Evolutionary conservation across 2,113 vertebrate genomes (phyloP), one percentile per base, ranked within the genome.

Genomic region (Lanius collurio): DNA sequence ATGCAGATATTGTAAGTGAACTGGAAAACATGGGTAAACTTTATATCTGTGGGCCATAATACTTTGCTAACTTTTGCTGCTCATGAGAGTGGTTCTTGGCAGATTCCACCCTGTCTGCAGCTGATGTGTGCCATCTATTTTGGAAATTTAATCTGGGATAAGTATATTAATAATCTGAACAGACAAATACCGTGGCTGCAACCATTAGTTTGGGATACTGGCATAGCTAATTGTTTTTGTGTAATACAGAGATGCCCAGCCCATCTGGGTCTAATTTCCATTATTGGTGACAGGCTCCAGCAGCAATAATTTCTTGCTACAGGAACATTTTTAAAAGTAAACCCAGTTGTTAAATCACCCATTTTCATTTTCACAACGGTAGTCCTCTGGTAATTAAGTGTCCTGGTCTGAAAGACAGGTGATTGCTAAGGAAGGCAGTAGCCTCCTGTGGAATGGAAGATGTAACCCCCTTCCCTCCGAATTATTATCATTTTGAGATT

Each of bases 81-180:
- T 69, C 23, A 20, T 65, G 62, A 69, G 42, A 94, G 79, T 57
- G 85, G 65, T 86, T 95, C 79, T 89, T 91, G 50, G 24, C 35
- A 83, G 87, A 73, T 88, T 95, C 82, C 64, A 88, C 90, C 76
- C 80, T 93, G 69, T 93, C 85, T 96, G 74, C 69, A 83, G 95
- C 33, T 93, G 86, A 74, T 0, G 1, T 86, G 50, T 77, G 65
- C 41, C 44, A 78, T 46, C 68, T 90, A 68, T 78, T 94, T 94
- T 81, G 96, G 76, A 96, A 73, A 82, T 57, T 95, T 96, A 88
- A 88, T 96, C 63, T 60, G 50, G 63, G 44, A 10, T 94, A 57
- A 53, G 18, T 83, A 13, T 82, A 71, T 83, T 87, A 74, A 63
- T 89, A 95, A 89, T 50, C 64, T 69, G 92, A 74, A 39, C 39